These are phyloP conservation scores for Pocillopora meandrina DNA, from an alignment of 92 coral and sea anemone genomes.

Conservation along the genomic window DNA sequence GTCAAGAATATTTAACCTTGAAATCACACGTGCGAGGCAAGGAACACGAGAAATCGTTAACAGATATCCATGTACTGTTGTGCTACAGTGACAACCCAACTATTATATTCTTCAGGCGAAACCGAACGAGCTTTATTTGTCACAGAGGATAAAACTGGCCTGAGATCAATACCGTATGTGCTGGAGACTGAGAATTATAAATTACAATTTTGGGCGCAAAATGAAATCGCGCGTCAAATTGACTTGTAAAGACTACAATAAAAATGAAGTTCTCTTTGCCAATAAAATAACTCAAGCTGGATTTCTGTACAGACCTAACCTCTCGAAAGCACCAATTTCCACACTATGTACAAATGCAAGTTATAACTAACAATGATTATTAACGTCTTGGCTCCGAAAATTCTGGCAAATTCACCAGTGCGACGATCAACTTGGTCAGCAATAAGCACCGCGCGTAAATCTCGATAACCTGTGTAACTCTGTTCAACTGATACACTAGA, in stretches of 20 bases:
- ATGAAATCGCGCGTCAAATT: not conserved
- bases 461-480: not conserved
- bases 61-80: conserved; percentile 10
- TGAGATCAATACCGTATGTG: not conserved
- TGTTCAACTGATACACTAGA: conserved; percentile 4
- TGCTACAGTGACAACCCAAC: conserved; percentile 4
- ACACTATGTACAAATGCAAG: conserved; percentile 49
- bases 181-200: not conserved
- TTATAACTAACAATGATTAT: conserved; percentile 28
- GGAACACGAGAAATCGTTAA: not conserved
- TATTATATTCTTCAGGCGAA: not conserved
- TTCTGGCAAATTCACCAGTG: conserved; percentile 5
- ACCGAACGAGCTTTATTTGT: not conserved
- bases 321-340: conserved; percentile 39
- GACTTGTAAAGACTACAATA: conserved; percentile 1
- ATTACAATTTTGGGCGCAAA: not conserved
- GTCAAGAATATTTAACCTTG: not conserved
- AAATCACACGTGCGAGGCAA: not conserved
- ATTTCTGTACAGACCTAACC: conserved; percentile 53
- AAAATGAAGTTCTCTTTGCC: conserved; percentile 35
- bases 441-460: not conserved
- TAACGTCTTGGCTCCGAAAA: conserved; percentile 15
- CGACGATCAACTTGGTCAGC: not conserved
- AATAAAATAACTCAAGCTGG: conserved; percentile 42
- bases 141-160: conserved; percentile 11